phyloP scores from a whole-genome alignment of 2,888 invertebrate genomes.

The Steinernema hermaphroditum region DNA sequence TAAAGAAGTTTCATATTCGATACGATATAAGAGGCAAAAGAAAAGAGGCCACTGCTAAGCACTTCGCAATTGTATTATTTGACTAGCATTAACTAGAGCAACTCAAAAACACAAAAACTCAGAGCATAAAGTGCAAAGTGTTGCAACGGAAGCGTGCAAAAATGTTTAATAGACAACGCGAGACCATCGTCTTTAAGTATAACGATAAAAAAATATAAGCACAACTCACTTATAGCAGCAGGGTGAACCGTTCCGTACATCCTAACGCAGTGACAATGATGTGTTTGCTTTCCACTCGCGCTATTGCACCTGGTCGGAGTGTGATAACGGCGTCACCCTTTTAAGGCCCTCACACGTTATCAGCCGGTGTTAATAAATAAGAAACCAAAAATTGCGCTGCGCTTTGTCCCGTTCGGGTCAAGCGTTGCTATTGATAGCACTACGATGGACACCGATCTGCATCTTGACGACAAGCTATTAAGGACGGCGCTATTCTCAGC shows the following conservation, averaged over 20 bases:
- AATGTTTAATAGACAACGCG: not conserved
- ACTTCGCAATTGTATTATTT: no score
- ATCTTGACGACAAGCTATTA: not conserved
- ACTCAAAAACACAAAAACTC: no score
- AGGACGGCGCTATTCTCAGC: constrained; percentile 1
- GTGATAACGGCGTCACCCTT: constrained; percentile 19
- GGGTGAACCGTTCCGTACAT: constrained; percentile 30
- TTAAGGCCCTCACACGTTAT: constrained; percentile 24
- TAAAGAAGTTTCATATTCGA: no score
- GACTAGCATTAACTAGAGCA: no score
- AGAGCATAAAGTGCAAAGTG: no score
- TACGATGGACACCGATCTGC: not conserved
- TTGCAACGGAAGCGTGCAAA: no score
- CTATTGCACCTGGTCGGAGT: not conserved
- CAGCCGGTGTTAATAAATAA: constrained; percentile 20
- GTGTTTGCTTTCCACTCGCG: constrained; percentile 22
- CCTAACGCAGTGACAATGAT: constrained; percentile 20
- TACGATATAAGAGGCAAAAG: not conserved
- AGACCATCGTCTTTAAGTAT: not conserved
- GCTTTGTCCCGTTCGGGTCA: constrained; percentile 24
- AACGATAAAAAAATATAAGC: not conserved
- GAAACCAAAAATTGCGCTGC: constrained; percentile 27
- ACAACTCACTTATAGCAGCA: constrained; percentile 24
- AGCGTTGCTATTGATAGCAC: constrained; percentile 21
- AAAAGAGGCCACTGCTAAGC: not conserved